phyloP scores from a whole-genome alignment of 1,140 invertebrate species.

The Apis cerana region DNA sequence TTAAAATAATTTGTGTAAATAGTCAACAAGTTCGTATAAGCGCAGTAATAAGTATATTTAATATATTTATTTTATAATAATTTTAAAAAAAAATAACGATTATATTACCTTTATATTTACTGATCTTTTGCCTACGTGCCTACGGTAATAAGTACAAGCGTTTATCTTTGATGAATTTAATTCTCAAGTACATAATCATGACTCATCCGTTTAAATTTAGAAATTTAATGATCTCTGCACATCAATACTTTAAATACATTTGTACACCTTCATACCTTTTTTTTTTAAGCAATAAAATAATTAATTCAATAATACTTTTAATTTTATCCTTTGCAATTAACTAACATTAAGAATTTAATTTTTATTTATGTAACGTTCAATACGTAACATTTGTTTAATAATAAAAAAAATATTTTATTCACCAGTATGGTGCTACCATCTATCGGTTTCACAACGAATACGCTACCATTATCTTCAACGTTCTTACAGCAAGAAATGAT shows the following conservation, averaged over 20 bases:
- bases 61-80: constrained; percentile 41
- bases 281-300: constrained; percentile 42
- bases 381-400: too few species aligned
- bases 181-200: background rate
- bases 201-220: background rate
- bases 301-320: constrained; percentile 2
- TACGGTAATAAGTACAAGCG: background rate
- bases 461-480: too few species aligned
- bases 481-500: too few species aligned
- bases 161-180: constrained; percentile 31
- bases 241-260: constrained; percentile 30
- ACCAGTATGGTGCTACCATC: too few species aligned
- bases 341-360: too few species aligned
- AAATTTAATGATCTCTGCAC: constrained; percentile 43
- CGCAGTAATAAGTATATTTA: constrained; percentile 23
- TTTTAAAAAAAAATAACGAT: background rate
- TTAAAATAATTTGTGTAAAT: constrained; percentile 48
- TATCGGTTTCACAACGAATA: too few species aligned
- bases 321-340: background rate
- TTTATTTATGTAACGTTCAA: too few species aligned
- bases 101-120: constrained; percentile 28
- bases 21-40: constrained; percentile 27
- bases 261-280: constrained; percentile 52
- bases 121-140: background rate
- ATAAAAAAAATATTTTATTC: too few species aligned